A percentile compares a stretch with the other conserved stretches of the same genome.
phyloP scores from a whole-genome alignment of 2,888 invertebrate genomes.

The Halocaridina rubra region DNA sequence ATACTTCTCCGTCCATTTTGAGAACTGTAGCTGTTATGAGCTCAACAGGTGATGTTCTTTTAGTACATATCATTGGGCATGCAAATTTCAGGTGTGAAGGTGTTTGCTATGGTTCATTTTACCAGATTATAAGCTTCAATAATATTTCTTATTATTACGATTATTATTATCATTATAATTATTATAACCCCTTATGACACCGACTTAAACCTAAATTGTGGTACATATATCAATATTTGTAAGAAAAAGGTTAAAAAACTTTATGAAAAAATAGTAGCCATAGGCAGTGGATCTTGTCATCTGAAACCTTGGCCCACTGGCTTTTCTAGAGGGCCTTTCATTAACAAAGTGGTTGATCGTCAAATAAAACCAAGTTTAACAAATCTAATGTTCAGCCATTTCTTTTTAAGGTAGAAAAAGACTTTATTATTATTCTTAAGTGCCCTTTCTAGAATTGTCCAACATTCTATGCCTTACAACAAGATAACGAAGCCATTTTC shows the following conservation, averaged over 20 bases:
- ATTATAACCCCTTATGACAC: too few species aligned
- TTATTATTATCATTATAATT: too few species aligned
- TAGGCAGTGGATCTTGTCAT: constrained; percentile 31
- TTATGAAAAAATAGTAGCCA: too few species aligned
- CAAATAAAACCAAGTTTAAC: background rate
- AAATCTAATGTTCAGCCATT: constrained; percentile 9
- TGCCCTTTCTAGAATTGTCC: constrained; percentile 46
- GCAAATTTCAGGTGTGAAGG: constrained; percentile 40
- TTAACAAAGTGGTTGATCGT: background rate
- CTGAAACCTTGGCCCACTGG: constrained; percentile 42
- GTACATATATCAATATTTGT: too few species aligned
- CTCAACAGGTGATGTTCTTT: constrained; percentile 55
- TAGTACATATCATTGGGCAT: constrained; percentile 49
- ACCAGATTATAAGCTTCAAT: background rate
- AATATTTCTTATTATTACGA: too few species aligned
- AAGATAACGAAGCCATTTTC: constrained; percentile 51
- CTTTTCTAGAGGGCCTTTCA: constrained; percentile 39
- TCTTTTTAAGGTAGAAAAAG: constrained; percentile 18
- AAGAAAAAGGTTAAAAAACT: too few species aligned
- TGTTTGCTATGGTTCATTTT: background rate
- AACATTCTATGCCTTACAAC: constrained; percentile 51
- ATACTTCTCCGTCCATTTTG: constrained; percentile 51
- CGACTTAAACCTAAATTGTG: too few species aligned
- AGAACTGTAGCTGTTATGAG: constrained; percentile 50
- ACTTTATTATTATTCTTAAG: constrained; percentile 10